phyloP scores from a whole-genome alignment of 2,888 invertebrate genomes.

The Phyllotreta striolata region DNA sequence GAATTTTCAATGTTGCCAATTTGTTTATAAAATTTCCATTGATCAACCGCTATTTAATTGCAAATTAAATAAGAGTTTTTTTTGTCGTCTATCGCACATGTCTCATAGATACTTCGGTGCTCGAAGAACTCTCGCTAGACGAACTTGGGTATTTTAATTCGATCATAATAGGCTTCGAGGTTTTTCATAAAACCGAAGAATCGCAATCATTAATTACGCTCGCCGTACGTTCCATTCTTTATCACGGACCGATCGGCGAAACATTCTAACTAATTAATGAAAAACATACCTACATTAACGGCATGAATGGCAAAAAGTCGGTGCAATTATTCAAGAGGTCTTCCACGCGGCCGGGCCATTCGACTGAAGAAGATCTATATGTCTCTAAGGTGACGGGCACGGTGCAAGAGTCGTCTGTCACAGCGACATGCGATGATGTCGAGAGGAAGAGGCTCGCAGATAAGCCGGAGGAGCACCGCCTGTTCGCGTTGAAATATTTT shows the following conservation, averaged over 20 bases:
- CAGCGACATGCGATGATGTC: conserved; percentile 28
- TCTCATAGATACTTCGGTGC: too few relatives aligned
- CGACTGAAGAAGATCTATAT: conserved; percentile 41
- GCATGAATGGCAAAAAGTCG: conserved; percentile 37
- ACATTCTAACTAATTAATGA: conserved; percentile 41
- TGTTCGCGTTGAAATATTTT: conserved; percentile 14
- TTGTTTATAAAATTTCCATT: too few relatives aligned
- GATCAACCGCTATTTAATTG: background rate
- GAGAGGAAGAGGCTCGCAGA: conserved; percentile 24
- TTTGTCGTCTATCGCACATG: too few relatives aligned
- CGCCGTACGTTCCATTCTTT: too few relatives aligned
- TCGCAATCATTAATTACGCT: too few relatives aligned
- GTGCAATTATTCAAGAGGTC: conserved; percentile 41
- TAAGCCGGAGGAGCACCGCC: conserved; percentile 20
- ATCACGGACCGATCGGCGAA: conserved; percentile 14
- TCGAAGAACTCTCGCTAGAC: too few relatives aligned
- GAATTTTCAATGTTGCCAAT: background rate
- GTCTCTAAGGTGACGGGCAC: conserved; percentile 41
- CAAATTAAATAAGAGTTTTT: background rate
- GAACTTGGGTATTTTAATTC: too few relatives aligned
- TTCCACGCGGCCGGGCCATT: conserved; percentile 40
- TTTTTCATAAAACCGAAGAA: too few relatives aligned
- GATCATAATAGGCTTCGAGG: too few relatives aligned
- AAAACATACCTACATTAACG: conserved; percentile 36
- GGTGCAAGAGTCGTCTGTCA: conserved; percentile 44